phyloP scores from a whole-genome alignment of 1,140 invertebrate genomes.

The Geopemphigus sp. region DNA sequence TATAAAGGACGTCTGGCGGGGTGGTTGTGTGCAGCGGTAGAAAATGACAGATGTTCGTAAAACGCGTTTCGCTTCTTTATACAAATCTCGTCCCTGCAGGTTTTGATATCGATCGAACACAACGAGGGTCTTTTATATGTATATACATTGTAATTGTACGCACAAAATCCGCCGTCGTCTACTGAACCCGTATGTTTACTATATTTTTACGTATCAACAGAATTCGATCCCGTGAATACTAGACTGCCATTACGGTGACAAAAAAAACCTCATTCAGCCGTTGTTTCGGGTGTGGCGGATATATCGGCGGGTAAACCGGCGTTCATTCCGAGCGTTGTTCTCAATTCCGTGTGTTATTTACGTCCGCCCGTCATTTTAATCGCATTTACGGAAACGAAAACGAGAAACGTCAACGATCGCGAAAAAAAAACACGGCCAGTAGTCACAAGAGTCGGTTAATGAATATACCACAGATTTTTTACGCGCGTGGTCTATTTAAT shows the following conservation, averaged over 20 bases:
- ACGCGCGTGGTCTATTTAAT: too few species aligned
- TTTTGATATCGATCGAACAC: slow-evolving; percentile 30
- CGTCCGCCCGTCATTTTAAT: too few species aligned
- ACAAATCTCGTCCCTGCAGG: neutral
- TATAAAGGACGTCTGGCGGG: neutral
- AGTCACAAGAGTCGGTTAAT: too few species aligned
- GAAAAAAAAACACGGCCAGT: too few species aligned
- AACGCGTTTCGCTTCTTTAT: slow-evolving; percentile 43
- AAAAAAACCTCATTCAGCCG: neutral
- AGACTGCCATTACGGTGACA: neutral
- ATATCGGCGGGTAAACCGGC: too few species aligned
- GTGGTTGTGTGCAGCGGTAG: neutral
- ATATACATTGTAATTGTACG: neutral
- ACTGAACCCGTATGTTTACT: too few species aligned
- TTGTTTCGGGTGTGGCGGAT: too few species aligned
- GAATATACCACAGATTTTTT: too few species aligned
- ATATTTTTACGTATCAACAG: neutral
- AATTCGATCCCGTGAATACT: neutral
- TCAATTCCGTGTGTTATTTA: too few species aligned
- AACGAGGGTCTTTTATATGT: slow-evolving; percentile 6
- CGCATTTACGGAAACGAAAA: too few species aligned
- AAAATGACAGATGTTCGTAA: slow-evolving; percentile 46
- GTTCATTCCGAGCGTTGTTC: too few species aligned
- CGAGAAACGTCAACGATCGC: too few species aligned
- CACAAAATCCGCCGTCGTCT: neutral